Base-by-base conservation (phyloP, 2,113 vertebrate genomes). In the Cichladusa arquata region DNA sequence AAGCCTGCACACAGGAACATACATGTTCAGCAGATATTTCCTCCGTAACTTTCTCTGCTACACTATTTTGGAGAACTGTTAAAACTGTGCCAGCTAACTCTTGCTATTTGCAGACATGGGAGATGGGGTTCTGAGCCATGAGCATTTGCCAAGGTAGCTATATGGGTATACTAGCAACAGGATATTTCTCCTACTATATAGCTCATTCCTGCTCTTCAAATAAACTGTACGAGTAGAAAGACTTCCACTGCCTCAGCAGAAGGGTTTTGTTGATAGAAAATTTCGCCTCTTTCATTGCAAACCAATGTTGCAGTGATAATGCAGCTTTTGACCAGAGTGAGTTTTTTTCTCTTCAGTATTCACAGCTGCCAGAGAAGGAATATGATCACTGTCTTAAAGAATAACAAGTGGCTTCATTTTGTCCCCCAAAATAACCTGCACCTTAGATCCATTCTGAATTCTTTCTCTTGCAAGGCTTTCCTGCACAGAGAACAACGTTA, bases 81-180 rank as follows among this genome's bases (percentile, higher is more conserved):
- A 79, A 90, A 93, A 17, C 53, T 36, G 76, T 94, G 95, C 90
- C 92, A 95, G 83, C 82, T 82, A 36, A 80, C 88, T 83, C 80
- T 50, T 88, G 76, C 95, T 97, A 96, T 96, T 95, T 94, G 90
- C 92, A 93, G 92, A 97, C 86, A 50, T 64, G 64, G 87, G 88
- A 90, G 92, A 83, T 95, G 86, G 69, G 65, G 86, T 86, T 90
- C 82, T 96, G 67, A 93, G 61, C 36, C 69, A 9, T 1, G 29
- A 96, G 80, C n/a, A 17, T 60, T 78, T 96, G 95, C 88, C 92
- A 95, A 88, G 79, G 88, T 48, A 95, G 87, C 92, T 95, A 48
- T 88, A 34, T 40, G 72, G 65, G 65, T 86, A 18, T 90, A 94
- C 64, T 90, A 93, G 93, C 79, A 92, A 95, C 64, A 81, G 64